Percentiles rank a stretch among this genome's conserved stretches.
These are phyloP conservation scores for Urocolius indicus DNA, from an alignment of 2,113 vertebrate genomes.

Conservation along the genomic window DNA sequence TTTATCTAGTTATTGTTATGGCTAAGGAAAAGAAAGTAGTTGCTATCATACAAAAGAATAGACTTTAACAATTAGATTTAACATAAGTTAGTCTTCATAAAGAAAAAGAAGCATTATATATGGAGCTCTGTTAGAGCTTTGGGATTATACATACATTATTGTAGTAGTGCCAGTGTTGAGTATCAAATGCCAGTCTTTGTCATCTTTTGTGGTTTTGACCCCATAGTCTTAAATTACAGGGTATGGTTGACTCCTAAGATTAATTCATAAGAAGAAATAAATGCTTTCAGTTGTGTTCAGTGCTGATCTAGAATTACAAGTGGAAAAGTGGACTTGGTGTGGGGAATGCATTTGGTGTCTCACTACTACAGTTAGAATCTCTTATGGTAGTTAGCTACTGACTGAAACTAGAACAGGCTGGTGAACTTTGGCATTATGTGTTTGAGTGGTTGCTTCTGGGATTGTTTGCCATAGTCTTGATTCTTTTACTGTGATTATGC, in stretches of 20 bases:
- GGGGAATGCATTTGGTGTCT: background rate
- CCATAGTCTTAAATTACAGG: background rate
- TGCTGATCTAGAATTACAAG: background rate
- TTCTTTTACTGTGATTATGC: background rate
- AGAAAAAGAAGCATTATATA: background rate
- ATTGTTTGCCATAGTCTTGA: background rate
- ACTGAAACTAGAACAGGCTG: background rate
- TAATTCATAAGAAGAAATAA: background rate
- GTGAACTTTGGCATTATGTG: background rate
- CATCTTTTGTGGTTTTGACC: background rate
- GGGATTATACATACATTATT: rapidly evolving
- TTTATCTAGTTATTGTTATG: background rate
- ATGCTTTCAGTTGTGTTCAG: background rate
- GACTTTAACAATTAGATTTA: background rate
- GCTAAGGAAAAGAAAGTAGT: background rate
- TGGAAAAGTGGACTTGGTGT: background rate
- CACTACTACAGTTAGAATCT: background rate
- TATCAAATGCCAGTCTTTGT: background rate
- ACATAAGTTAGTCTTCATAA: background rate
- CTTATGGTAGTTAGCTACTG: background rate
- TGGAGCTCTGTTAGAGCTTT: background rate
- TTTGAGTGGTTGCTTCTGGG: background rate
- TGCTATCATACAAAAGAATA: background rate
- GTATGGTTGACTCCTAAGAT: background rate
- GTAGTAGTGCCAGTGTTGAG: background rate